Base-by-base conservation (phyloP, 2,797 vertebrate genomes). In the Hyperoplus immaculatus region DNA sequence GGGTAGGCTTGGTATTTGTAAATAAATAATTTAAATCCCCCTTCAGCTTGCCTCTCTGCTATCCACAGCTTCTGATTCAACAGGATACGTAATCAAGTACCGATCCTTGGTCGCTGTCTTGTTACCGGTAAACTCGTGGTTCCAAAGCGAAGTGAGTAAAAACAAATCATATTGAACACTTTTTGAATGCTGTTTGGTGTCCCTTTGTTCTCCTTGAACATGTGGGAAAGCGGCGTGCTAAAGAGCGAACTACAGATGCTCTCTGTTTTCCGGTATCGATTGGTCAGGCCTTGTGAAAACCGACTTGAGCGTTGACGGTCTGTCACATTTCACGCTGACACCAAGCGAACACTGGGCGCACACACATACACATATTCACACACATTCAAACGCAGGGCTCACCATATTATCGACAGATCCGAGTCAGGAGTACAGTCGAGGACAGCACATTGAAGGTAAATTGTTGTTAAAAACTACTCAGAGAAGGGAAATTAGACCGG, bases 241-340 rank as follows among this genome's bases (percentile, higher is more conserved):
- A 8, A 38, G 29, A 59, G 29, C 29, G 9, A 55, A 56, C 50
- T 69, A 66, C 68, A 70, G 46, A 72, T 54, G 59, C 46, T 50
- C n/a, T 67, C 18, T 13, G 41, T 46, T 42, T 21, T 93, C 92
- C 69, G 80, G 29, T 29, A 58, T 94, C 85, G 83, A 88, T 78
- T 85, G 60, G 13, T 69, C 49, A 0, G 8, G 94, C 7, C 94
- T 95, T 72, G 67, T 84, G 83, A 88, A 90, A 93, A 91, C 90
- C 89, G 80, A 91, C 84, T 88, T 79, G 81, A 89, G 82, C 92
- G 85, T 90, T 94, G 95, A 95, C 93, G 90, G 93, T 94, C 93
- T 95, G 94, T 95, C 95, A 95, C 94, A 94, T 95, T 95, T 95
- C 94, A 95, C 94, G 93, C 92, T 92, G 94, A 94, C 94, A 93